A percentile compares a stretch with the other conserved stretches of the same genome.
phyloP scores from a whole-genome alignment of 2,888 invertebrate genomes.

The Tinea pellionella region DNA sequence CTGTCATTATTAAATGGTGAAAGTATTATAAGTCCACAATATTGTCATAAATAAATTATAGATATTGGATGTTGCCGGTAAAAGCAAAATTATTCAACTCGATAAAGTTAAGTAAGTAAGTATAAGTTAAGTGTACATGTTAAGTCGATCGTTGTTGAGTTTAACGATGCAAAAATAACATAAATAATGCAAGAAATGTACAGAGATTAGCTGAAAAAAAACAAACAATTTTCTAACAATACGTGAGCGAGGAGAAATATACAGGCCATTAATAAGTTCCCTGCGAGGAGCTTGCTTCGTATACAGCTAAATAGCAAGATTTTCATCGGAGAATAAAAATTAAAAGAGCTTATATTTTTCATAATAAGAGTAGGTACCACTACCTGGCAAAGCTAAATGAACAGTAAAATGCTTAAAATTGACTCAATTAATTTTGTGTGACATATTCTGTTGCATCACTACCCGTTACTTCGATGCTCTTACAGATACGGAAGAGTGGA shows the following conservation, averaged over 20 bases:
- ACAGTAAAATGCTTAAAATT: not conserved
- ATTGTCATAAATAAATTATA: not conserved
- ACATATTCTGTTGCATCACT: conserved; percentile 38
- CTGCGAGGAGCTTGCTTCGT: not conserved
- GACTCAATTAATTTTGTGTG: conserved; percentile 19
- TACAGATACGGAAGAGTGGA: conserved; percentile 26
- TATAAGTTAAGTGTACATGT: too few species aligned
- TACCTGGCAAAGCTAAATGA: too few species aligned
- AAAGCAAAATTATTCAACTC: not conserved
- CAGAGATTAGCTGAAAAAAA: conserved; percentile 5
- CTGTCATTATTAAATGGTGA: not conserved
- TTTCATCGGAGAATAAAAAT: conserved; percentile 20
- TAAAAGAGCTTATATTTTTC: not conserved
- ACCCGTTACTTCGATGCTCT: conserved; percentile 36
- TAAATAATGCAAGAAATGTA: conserved; percentile 1
- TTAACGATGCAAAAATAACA: conserved; percentile 6
- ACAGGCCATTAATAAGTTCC: conserved; percentile 28
- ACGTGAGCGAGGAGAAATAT: conserved; percentile 29
- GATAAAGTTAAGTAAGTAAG: not conserved
- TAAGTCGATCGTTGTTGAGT: not conserved
- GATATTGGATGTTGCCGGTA: not conserved
- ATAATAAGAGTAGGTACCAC: not conserved
- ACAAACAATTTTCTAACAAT: conserved; percentile 41
- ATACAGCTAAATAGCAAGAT: not conserved
- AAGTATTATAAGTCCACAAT: not conserved